Evolutionary conservation across 2,888 invertebrate genomes (phyloP).

Genomic region (Phaedon cochleariae): DNA sequence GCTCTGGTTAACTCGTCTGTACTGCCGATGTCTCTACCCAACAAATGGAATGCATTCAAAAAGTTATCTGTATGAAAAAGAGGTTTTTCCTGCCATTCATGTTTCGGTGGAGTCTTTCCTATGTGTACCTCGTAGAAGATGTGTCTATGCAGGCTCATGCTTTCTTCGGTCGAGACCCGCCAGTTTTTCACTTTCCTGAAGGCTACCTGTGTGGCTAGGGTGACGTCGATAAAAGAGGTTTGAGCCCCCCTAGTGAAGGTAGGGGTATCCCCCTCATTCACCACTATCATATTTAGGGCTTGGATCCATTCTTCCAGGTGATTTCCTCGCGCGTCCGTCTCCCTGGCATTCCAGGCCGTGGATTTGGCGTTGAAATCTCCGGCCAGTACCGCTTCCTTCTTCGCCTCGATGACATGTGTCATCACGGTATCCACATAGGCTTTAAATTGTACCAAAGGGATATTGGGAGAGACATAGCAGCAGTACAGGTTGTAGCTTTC

Average conservation of each 20-base stretch:
- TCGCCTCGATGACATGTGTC: background rate
- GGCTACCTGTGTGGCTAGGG: background rate
- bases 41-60: no score
- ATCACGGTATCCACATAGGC: background rate
- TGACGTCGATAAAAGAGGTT: conserved; percentile 12
- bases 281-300: background rate
- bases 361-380: conserved; percentile 20
- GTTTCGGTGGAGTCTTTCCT: background rate
- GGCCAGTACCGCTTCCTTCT: background rate
- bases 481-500: background rate
- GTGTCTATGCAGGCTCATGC: background rate
- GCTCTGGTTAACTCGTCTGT: background rate
- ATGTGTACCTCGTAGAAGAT: background rate
- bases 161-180: conserved; percentile 1
- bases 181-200: background rate
- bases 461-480: conserved; percentile 16
- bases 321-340: background rate
- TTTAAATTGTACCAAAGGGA: background rate
- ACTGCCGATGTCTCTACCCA: no score
- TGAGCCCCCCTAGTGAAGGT: conserved; percentile 12
- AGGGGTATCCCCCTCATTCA: background rate
- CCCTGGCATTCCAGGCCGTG: background rate
- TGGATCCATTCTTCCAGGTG: conserved; percentile 4
- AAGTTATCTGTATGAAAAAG: no score
- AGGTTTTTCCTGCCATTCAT: no score